Percentiles rank a stretch among this genome's conserved stretches.
phyloP scores from a whole-genome alignment of 2,113 vertebrate genomes.

The Myotis lucifugus region DNA sequence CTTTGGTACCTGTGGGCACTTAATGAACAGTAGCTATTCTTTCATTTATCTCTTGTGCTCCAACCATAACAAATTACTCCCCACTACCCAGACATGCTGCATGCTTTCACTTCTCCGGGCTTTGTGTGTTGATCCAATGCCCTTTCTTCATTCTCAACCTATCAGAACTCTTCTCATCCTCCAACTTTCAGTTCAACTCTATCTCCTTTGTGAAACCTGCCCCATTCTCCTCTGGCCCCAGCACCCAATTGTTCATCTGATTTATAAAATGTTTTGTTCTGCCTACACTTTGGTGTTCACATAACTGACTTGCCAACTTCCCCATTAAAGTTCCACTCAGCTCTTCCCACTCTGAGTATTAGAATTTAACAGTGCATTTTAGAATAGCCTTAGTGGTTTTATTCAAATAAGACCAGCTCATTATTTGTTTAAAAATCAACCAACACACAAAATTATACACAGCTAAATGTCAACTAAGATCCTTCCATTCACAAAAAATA shows the following conservation, averaged over 20 bases:
- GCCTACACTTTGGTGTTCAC: background rate
- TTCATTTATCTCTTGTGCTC: background rate
- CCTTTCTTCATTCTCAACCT: background rate
- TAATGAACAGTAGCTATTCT: background rate
- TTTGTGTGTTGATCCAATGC: background rate
- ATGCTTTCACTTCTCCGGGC: background rate
- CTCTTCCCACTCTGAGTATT: background rate
- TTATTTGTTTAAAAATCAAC: background rate
- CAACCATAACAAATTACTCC: background rate
- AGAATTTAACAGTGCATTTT: background rate
- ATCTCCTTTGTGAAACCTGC: background rate
- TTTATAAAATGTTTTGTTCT: background rate
- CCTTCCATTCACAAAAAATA: background rate
- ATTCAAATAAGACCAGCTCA: background rate
- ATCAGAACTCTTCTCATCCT: background rate
- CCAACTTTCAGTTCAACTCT: background rate
- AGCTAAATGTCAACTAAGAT: slow-evolving; percentile 7
- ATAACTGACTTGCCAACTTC: background rate
- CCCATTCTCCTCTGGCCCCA: background rate
- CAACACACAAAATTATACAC: background rate
- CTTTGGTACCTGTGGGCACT: background rate
- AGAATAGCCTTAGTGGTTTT: background rate
- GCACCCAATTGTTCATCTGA: background rate
- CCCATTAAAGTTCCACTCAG: background rate
- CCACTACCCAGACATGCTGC: background rate